phyloP scores from a whole-genome alignment of 2,113 vertebrate species.

The Carassius auratus region DNA sequence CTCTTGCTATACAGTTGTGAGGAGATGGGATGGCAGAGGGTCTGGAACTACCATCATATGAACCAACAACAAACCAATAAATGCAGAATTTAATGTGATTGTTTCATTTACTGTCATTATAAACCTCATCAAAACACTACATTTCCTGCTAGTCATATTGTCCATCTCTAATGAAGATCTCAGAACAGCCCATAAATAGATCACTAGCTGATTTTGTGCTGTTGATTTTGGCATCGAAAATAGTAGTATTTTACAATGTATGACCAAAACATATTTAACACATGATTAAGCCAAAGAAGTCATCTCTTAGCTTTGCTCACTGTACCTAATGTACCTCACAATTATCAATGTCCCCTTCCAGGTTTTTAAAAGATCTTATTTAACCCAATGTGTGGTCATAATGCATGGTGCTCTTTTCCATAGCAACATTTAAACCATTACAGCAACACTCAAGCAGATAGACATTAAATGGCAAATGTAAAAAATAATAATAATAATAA shows the following conservation, averaged over 20 bases:
- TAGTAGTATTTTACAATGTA: background rate
- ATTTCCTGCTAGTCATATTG: background rate
- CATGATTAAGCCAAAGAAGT: background rate
- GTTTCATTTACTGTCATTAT: background rate
- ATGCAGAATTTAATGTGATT: slow-evolving; percentile 9
- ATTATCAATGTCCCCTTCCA: background rate
- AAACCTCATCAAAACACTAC: background rate
- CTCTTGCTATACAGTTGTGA: slow-evolving; percentile 54
- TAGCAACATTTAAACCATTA: background rate
- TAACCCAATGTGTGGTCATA: background rate
- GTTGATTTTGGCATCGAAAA: background rate
- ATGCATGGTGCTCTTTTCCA: background rate
- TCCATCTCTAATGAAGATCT: background rate
- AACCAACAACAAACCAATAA: slow-evolving; percentile 39
- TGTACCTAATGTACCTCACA: background rate
- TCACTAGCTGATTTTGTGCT: background rate
- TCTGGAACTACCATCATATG: slow-evolving; percentile 32
- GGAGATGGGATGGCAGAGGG: slow-evolving; percentile 54
- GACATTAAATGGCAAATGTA: background rate
- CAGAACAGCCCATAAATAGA: background rate
- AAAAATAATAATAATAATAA: background rate
- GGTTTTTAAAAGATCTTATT: background rate
- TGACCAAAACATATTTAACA: background rate
- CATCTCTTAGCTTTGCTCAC: background rate
- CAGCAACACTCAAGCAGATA: background rate